A percentile compares a stretch with the other conserved stretches of the same genome.
phyloP scores from a whole-genome alignment of 2,888 invertebrate genomes.

The Macrophya annulata region DNA sequence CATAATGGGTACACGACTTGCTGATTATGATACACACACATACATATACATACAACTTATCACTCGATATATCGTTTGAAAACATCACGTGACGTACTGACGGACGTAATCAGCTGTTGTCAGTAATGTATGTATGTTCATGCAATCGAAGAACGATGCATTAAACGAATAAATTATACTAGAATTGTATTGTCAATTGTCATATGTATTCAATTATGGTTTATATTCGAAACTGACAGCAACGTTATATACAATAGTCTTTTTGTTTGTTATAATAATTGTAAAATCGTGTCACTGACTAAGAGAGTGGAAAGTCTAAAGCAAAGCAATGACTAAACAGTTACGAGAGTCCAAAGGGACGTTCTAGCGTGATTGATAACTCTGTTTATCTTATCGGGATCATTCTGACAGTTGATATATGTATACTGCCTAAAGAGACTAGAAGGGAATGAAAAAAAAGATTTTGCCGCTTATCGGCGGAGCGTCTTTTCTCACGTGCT shows the following conservation, averaged over 20 bases:
- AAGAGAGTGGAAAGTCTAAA: not conserved
- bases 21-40: not conserved
- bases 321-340: too few species aligned
- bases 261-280: not conserved
- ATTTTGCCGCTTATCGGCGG: not conserved
- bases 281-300: not conserved
- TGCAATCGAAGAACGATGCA: conserved; percentile 1
- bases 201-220: not conserved
- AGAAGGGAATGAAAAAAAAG: not conserved
- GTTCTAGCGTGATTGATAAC: not conserved
- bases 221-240: not conserved
- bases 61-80: not conserved
- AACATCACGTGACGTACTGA: conserved; percentile 18
- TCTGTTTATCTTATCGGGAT: conserved; percentile 1
- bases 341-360: not conserved
- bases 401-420: not conserved
- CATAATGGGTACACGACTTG: not conserved
- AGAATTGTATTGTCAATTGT: too few species aligned
- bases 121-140: not conserved
- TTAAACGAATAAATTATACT: too few species aligned
- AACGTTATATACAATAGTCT: not conserved
- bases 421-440: not conserved
- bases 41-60: too few species aligned
- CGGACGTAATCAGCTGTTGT: conserved; percentile 2
- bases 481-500: not conserved